Base-by-base conservation (phyloP, 2,113 vertebrate species). In the Percopsis transmontana region DNA sequence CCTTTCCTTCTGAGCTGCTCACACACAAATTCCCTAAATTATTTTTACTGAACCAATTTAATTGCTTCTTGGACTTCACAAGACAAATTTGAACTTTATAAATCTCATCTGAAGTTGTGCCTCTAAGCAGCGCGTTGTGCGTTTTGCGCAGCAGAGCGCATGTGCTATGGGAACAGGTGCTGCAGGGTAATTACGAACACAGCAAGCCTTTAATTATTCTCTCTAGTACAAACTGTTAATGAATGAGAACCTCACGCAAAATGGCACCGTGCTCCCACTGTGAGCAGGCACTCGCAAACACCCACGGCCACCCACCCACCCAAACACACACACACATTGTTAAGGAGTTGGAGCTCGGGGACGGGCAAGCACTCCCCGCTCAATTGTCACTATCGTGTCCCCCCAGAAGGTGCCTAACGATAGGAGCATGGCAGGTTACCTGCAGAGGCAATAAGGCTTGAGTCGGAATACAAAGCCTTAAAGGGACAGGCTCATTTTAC, bases 181-280 rank as follows among this genome's bases (percentile, higher is more conserved):
- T 77, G 77, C 76, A 58, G 81, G 74, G 77, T 87, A 88, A 89
- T 88, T 88, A 88, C 79, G 76, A 90, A 86, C 85, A 86, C 89
- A 87, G 88, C 85, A 76, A 82, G 89, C 87, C 86, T 89, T 90
- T 89, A 90, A 90, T 89, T 90, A 86, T 74, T 67, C 71, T 75
- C 83, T 74, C 84, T 83, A 64, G 74, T 81, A 85, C 83, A 74
- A 87, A 86, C 85, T 83, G 79, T 89, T 89, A 84, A 89, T 85
- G 80, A 89, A 89, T 89, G 79, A 79, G 79, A 84, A 86, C 63
- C 72, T 77, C 72, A 52, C 76, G 78, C 73, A 33, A 88, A 87
- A 86, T 51, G 73, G 64, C 47, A 39, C 27, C 56, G 75, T 51
- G 58, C 65, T 73, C 58, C 81, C 52, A 71, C 72, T 68, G 66